Percentiles rank a stretch among this genome's conserved stretches.
Evolutionary conservation across 2,113 vertebrate species (phyloP).

Genomic region (Megalops atlanticus): DNA sequence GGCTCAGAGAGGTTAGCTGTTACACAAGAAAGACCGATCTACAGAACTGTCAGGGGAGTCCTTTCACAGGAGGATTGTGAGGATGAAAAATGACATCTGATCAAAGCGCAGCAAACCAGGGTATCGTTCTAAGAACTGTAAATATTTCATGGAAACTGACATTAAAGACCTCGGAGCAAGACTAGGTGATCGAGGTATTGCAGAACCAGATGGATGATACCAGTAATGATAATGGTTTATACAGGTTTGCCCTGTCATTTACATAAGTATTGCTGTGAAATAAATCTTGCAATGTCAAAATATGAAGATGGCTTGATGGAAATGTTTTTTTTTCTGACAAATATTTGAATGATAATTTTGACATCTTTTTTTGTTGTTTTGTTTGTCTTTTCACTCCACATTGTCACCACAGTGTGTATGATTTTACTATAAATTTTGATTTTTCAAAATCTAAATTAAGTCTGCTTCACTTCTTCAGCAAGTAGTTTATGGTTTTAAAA

Average conservation of each 20-base stretch:
- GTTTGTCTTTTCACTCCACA: background rate
- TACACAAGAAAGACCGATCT: background rate
- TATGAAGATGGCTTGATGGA: background rate
- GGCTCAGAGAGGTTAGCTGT: background rate
- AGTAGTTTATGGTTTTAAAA: background rate
- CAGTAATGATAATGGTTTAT: background rate
- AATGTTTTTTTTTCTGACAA: background rate
- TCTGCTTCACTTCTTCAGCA: background rate
- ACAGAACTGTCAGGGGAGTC: background rate
- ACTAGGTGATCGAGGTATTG: background rate
- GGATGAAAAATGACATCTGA: conserved; percentile 4
- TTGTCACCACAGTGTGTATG: too few species aligned
- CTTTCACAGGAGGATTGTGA: background rate
- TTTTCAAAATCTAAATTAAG: too few species aligned
- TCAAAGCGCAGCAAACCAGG: background rate
- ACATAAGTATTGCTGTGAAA: background rate
- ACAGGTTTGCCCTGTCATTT: background rate
- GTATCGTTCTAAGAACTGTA: conserved; percentile 12
- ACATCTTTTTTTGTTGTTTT: background rate
- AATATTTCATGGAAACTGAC: conserved; percentile 9
- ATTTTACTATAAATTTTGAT: background rate
- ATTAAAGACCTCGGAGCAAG: background rate
- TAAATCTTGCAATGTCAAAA: background rate
- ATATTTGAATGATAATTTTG: background rate
- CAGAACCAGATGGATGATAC: background rate